Base-by-base conservation (phyloP, 2,113 vertebrate genomes). In the Calidris pugnax region DNA sequence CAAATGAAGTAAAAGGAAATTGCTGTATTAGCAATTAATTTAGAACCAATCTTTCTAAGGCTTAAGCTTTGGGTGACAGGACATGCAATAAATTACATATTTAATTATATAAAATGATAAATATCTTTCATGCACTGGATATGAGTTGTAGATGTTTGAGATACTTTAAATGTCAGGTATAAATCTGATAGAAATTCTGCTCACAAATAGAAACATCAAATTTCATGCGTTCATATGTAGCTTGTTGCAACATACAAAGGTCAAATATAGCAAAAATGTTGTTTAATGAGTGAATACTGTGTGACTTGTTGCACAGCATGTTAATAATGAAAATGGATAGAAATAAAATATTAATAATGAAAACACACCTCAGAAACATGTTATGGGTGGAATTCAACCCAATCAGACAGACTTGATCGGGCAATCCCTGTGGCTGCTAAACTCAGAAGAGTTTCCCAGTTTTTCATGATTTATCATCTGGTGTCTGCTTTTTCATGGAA, bases 1-100 rank as follows among this genome's bases (percentile, higher is more conserved):
- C 23, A 75, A 90, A 85, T 66, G n/a, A 83, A 79, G 33, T 85
- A 90, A 74, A 94, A 95, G 27, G 51, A 80, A 97, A 96, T 77
- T 33, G 23, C 27, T 93, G 28, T 86, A 73, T 95, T 94, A 87
- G 57, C 45, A 79, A 76, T 93, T 94, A 71, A 94, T 93, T 93
- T 94, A 85, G 56, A 68, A 76, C 23, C 20, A 66, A 1, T 78
- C n/a, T 92, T 63, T 76, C 69, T 41, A 53, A 82, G 48, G 10
- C 63, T 89, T 86, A 72, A 56, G 20, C 69, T 96, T 90, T 87
- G 71, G 57, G 28, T 94, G 66, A 77, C 51, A 87, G 56, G 14
- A 62, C n/a, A 59, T 63, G 33, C 78, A 85, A 93, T 95, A 85
- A 92, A 87, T 92, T 59, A 66, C 32, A 17, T 59, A 63, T 94